phyloP scores from a whole-genome alignment of 2,888 invertebrate genomes.

The Cryptus viduatorius region DNA sequence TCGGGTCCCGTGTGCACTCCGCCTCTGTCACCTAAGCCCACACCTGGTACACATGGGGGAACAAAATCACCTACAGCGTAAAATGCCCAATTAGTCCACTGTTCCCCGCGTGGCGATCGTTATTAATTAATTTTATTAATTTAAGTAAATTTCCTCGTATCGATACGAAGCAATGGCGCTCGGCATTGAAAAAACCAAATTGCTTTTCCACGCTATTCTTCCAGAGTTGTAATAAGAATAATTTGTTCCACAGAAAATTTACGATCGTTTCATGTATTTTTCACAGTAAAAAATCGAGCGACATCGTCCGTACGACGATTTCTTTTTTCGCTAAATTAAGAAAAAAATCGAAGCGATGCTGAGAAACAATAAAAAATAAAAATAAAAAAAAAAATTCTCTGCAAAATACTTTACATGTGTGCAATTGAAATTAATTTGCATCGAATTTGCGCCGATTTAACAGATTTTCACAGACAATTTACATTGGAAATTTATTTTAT shows the following conservation, averaged over 20 bases:
- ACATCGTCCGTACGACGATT: background rate
- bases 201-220: background rate
- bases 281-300: background rate
- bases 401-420: background rate
- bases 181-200: background rate
- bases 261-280: background rate
- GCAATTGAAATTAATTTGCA: too few relatives aligned
- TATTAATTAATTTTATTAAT: constrained; percentile 50
- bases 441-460: too few relatives aligned
- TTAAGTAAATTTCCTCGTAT: background rate
- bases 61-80: constrained; percentile 84
- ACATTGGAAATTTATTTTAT: too few relatives aligned
- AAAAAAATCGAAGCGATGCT: background rate
- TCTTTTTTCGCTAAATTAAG: background rate
- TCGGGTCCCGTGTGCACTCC: constrained; percentile 90
- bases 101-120: constrained; percentile 70
- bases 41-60: constrained; percentile 85
- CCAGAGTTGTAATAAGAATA: too few relatives aligned
- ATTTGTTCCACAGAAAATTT: too few relatives aligned
- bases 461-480: too few relatives aligned
- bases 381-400: too few relatives aligned
- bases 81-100: constrained; percentile 85
- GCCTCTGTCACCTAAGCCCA: constrained; percentile 86
- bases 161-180: background rate
- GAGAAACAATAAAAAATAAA: too few relatives aligned